phyloP scores from a whole-genome alignment of 1,140 invertebrate genomes.

The Cataglyphis hispanica region DNA sequence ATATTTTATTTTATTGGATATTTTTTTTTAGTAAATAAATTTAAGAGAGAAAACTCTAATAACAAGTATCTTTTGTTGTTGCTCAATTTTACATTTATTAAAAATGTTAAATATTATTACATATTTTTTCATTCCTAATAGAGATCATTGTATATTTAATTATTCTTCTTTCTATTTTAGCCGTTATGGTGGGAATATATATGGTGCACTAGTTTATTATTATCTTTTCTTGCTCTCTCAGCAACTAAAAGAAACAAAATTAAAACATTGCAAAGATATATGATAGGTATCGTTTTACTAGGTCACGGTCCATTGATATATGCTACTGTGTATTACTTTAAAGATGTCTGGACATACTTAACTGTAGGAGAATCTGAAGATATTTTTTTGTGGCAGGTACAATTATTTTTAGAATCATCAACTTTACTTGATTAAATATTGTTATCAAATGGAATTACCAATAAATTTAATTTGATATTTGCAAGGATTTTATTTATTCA shows the following conservation, averaged over 20 bases:
- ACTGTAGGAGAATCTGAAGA: slow-evolving; percentile 89
- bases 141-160: background rate
- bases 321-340: slow-evolving; percentile 93
- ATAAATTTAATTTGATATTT: background rate
- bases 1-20: background rate
- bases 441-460: background rate
- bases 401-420: background rate
- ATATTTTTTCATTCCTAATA: background rate
- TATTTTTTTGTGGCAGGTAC: slow-evolving; percentile 93
- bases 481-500: background rate
- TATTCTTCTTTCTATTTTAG: slow-evolving; percentile 81
- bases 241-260: slow-evolving; percentile 95
- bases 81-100: background rate
- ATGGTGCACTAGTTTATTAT: slow-evolving; percentile 95
- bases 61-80: background rate
- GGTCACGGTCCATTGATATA: slow-evolving; percentile 94
- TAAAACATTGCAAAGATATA: slow-evolving; percentile 92
- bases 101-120: background rate
- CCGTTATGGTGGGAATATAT: slow-evolving; percentile 97
- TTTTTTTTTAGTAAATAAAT: slow-evolving; percentile 12
- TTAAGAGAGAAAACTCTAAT: background rate
- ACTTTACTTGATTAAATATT: background rate
- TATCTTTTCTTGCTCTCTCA: slow-evolving; percentile 94
- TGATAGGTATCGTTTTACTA: slow-evolving; percentile 92
- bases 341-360: slow-evolving; percentile 94